phyloP scores from a whole-genome alignment of 2,888 invertebrate genomes.

The Lepidonotus clava region DNA sequence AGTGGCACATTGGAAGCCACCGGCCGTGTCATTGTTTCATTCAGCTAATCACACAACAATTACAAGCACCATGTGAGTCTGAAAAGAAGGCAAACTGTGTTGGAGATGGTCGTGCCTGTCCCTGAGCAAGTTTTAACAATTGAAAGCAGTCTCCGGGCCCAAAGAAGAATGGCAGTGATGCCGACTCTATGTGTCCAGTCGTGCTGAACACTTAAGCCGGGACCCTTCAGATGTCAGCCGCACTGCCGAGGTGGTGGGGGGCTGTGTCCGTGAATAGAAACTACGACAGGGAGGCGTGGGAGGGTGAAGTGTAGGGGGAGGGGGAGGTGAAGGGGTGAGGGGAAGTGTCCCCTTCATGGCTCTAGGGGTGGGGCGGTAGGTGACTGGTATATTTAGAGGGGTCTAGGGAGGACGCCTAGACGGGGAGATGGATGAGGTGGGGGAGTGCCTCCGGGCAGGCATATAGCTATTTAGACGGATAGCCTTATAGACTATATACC shows the following conservation, averaged over 20 bases:
- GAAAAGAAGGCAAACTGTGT: not conserved
- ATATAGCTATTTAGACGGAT: too few species aligned
- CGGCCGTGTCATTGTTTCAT: not conserved
- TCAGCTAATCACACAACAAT: not conserved
- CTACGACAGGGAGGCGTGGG: not conserved
- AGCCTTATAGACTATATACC: too few species aligned
- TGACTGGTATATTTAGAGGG: too few species aligned
- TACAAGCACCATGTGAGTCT: not conserved
- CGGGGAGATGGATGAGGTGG: too few species aligned
- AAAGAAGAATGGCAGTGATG: not conserved
- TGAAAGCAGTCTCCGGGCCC: not conserved
- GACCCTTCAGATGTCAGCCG: not conserved
- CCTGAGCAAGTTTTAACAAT: not conserved
- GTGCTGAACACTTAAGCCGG: not conserved
- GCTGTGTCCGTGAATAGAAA: not conserved
- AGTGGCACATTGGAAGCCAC: constrained; percentile 58
- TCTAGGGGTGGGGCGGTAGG: too few species aligned
- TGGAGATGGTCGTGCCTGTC: not conserved
- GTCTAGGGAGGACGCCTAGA: too few species aligned
- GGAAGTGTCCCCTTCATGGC: too few species aligned
- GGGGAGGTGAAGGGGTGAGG: not conserved
- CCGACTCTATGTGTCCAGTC: not conserved
- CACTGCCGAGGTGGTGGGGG: not conserved
- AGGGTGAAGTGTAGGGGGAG: not conserved
- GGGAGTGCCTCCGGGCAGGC: too few species aligned